These are phyloP conservation scores for Peromyscus maniculatus DNA, from an alignment of 2,113 vertebrate genomes.

Conservation along the genomic window DNA sequence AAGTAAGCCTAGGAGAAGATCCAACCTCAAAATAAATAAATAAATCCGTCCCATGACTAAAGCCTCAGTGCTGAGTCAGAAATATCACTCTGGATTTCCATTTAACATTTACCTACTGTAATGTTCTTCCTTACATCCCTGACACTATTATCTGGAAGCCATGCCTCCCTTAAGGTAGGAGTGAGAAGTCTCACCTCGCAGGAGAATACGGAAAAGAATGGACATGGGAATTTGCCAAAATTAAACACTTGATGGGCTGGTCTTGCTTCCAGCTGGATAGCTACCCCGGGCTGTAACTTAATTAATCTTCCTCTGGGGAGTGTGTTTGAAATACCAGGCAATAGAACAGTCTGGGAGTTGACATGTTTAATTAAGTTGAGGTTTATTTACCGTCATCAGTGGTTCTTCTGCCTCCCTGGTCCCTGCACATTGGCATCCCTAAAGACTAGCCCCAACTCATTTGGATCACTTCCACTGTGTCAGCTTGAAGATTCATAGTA, in stretches of 20 bases:
- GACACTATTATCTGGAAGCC: background rate
- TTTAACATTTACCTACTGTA: background rate
- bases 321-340: conserved; percentile 62
- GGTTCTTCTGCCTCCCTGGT: conserved; percentile 14
- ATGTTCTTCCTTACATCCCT: background rate
- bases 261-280: conserved; percentile 19
- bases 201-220: conserved; percentile 12
- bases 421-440: background rate
- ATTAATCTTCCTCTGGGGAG: conserved; percentile 54
- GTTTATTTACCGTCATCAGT: conserved; percentile 47
- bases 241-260: background rate
- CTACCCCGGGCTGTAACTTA: background rate
- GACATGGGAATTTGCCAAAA: conserved; percentile 2
- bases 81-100: background rate
- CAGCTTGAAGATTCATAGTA: background rate
- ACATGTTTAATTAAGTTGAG: conserved; percentile 62
- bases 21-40: background rate
- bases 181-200: background rate
- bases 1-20: background rate
- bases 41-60: background rate
- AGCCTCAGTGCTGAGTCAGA: background rate
- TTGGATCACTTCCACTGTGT: background rate
- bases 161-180: background rate
- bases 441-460: background rate
- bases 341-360: conserved; percentile 55